Percentiles rank a stretch among this genome's conserved stretches.
Conservation (phyloP, 30 jellyfish, hydroid and myxozoan genomes). For the Aurelia sp. region DNA sequence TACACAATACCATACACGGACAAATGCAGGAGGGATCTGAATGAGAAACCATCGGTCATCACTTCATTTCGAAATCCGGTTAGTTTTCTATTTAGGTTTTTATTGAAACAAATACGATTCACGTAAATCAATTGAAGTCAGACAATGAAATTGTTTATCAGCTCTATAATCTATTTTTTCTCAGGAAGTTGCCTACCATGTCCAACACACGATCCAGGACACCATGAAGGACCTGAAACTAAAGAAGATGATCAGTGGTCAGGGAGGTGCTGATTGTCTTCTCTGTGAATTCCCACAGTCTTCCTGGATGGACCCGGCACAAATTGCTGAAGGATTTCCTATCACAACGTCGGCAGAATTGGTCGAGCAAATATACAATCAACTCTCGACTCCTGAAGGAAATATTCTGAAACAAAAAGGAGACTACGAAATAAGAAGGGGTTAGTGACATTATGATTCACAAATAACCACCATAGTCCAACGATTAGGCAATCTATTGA, state of each 20-base stretch:
- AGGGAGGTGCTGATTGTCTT: constrained; percentile 13
- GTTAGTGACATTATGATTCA: too few species aligned
- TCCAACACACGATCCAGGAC: background rate
- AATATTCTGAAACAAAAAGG: background rate
- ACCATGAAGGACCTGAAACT: constrained; percentile 16
- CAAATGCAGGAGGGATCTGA: background rate
- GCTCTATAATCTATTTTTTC: background rate
- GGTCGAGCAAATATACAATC: background rate
- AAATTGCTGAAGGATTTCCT: background rate
- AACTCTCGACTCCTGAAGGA: background rate
- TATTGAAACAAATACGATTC: too few species aligned
- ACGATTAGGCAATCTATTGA: too few species aligned
- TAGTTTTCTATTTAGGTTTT: too few species aligned
- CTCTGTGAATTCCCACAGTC: background rate
- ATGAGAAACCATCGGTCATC: too few species aligned
- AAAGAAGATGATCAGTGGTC: constrained; percentile 1
- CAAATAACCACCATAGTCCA: too few species aligned
- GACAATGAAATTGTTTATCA: too few species aligned
- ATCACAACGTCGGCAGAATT: background rate
- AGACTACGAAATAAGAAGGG: background rate
- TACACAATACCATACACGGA: background rate
- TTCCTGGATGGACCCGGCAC: background rate
- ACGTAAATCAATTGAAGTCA: too few species aligned
- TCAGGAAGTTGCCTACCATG: background rate
- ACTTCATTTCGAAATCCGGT: too few species aligned